These are phyloP conservation scores for Dioctria rufipes DNA, from an alignment of 2,888 invertebrate species.

Conservation along the genomic window DNA sequence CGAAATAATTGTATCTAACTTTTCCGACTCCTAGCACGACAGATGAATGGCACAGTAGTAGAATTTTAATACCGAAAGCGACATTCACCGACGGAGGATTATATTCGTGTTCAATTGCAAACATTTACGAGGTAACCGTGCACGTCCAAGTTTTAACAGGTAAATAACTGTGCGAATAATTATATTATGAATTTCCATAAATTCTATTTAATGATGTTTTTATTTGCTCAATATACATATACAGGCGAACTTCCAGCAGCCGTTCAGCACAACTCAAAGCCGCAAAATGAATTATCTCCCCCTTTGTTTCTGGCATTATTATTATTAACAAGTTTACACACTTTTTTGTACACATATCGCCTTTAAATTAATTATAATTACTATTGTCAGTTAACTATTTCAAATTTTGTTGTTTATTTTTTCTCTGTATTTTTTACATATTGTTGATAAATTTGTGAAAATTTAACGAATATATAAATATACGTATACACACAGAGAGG, in stretches of 20 bases:
- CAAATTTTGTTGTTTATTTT: background rate
- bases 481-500: conserved; percentile 27
- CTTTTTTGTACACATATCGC: conserved; percentile 34
- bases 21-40: conserved; percentile 68
- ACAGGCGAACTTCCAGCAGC: conserved; percentile 68
- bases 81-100: conserved; percentile 79
- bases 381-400: background rate
- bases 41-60: conserved; percentile 67
- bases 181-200: no score
- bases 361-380: background rate
- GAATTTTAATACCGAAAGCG: conserved; percentile 72
- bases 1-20: conserved; percentile 44
- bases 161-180: conserved; percentile 68
- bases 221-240: no score
- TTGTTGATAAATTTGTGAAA: conserved; percentile 31
- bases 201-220: background rate
- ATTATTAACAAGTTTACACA: conserved; percentile 17
- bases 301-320: conserved; percentile 38
- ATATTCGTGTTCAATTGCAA: conserved; percentile 77
- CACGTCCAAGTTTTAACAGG: conserved; percentile 81
- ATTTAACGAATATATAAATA: conserved; percentile 31
- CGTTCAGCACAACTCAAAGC: conserved; percentile 68
- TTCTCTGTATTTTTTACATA: conserved; percentile 22
- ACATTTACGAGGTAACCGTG: conserved; percentile 77
- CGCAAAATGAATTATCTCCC: conserved; percentile 50